Evolutionary conservation across 2,888 invertebrate species (phyloP).

Genomic region (Philhelius pedissequus): DNA sequence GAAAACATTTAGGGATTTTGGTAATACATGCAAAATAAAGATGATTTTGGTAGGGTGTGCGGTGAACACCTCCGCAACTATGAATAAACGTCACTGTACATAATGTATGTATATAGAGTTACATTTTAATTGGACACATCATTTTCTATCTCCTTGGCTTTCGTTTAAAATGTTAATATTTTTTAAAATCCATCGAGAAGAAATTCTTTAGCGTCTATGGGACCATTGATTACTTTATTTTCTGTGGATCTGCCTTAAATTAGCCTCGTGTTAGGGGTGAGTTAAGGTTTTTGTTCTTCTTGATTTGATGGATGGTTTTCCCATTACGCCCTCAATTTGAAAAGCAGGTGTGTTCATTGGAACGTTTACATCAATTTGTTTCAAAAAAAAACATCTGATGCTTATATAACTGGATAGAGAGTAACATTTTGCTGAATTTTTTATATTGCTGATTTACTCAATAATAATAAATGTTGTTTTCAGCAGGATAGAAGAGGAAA

Average conservation of each 20-base stretch:
- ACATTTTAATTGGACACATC: background rate
- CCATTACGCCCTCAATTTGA: too few species aligned
- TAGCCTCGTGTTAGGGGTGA: too few species aligned
- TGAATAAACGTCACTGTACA: too few species aligned
- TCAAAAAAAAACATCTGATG: background rate
- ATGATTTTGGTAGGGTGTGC: too few species aligned
- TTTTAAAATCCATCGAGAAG: background rate
- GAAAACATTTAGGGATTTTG: too few species aligned
- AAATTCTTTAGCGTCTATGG: background rate
- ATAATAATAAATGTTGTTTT: too few species aligned
- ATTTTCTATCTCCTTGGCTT: background rate
- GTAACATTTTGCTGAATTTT: background rate
- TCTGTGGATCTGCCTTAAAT: background rate
- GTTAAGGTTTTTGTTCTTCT: too few species aligned
- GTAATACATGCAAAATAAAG: too few species aligned
- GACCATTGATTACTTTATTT: background rate
- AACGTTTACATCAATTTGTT: background rate
- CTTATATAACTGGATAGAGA: background rate
- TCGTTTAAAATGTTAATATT: background rate
- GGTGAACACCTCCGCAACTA: too few species aligned
- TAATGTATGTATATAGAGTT: too few species aligned
- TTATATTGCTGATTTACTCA: too few species aligned
- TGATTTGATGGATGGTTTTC: background rate
- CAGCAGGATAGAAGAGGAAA: too few species aligned
- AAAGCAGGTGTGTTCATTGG: background rate